Evolutionary conservation across 2,113 vertebrate species (phyloP), one percentile per base, ranked within the genome.

Genomic region (Elephantulus edwardii): DNA sequence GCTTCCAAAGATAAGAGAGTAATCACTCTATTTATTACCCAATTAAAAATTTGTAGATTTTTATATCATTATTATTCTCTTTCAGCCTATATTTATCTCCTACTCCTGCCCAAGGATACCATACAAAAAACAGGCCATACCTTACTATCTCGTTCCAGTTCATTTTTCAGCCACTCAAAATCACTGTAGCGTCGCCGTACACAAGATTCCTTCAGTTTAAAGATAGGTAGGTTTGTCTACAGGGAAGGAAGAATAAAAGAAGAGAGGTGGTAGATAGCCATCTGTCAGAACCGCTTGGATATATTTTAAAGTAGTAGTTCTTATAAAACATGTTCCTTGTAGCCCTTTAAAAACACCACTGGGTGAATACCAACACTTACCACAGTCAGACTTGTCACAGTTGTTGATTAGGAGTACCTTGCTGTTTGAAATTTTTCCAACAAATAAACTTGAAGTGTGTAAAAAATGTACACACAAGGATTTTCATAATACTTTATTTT

Each of bases 111-210:
- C 81, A 83, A 89, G 22, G 28, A 7, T 74, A 2, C 74, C 82
- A 87, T 64, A 50, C 10, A 71, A 42, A 40, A 76, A 54, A 64
- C 20, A 19, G 30, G 70, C 46, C 83, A 50, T 96, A 99, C 99
- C 99, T 99, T 99, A 97, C 99, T 99, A 97, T 99, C 99, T 97
- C 99, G 98, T 95, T 99, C 99, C 98, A 99, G 97, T 97, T 99
- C 99, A 96, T 99, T 99, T 97, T 99, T 99, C 97, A 99, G 96
- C 99, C 99, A 99, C 87, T 99, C 99, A 93, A 99, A 99, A 97
- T 99, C 99, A 3, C 99, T 99, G 97, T 99, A 99, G 97, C 99
- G 97, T 97, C 99, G 98, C 91, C 98, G 98, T 94, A 99, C 99
- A 76, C 98, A 98, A 0, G 99, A 99, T 76, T 99, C 99, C 97